Conservation (phyloP, 2,113 vertebrate species). For the Helogale parvula region DNA sequence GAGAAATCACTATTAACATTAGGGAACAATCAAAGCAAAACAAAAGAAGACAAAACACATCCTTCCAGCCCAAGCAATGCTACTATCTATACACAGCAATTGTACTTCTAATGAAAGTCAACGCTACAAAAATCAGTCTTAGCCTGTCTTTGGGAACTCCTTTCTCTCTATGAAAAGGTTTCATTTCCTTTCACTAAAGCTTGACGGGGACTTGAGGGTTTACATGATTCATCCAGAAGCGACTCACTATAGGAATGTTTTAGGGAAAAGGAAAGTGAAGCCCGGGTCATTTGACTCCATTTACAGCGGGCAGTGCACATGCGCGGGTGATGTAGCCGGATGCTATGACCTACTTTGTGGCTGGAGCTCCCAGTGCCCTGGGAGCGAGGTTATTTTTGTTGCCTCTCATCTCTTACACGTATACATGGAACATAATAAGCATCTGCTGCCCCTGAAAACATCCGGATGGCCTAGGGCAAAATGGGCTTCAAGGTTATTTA, state of each 20-base stretch:
- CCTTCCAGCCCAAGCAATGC: neutral
- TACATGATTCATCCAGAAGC: neutral
- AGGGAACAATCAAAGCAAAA: neutral
- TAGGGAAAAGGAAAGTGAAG: neutral
- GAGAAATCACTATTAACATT: neutral
- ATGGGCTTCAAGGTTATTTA: neutral
- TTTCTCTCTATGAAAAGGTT: neutral
- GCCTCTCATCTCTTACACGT: neutral
- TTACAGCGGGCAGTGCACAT: neutral
- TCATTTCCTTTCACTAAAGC: neutral
- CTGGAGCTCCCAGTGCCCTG: neutral
- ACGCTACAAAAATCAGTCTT: neutral
- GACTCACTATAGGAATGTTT: neutral
- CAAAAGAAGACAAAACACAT: neutral
- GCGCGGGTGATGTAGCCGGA: neutral
- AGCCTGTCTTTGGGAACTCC: neutral
- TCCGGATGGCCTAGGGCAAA: neutral
- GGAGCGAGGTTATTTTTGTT: conserved; percentile 27
- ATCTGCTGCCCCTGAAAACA: neutral
- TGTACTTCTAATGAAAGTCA: neutral
- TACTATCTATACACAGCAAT: neutral
- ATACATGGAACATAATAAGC: neutral
- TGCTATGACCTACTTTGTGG: neutral
- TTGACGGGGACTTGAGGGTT: neutral
- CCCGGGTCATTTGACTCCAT: neutral